Conservation (phyloP, 2,113 vertebrate species). For the Romanogobio albipinnatus region DNA sequence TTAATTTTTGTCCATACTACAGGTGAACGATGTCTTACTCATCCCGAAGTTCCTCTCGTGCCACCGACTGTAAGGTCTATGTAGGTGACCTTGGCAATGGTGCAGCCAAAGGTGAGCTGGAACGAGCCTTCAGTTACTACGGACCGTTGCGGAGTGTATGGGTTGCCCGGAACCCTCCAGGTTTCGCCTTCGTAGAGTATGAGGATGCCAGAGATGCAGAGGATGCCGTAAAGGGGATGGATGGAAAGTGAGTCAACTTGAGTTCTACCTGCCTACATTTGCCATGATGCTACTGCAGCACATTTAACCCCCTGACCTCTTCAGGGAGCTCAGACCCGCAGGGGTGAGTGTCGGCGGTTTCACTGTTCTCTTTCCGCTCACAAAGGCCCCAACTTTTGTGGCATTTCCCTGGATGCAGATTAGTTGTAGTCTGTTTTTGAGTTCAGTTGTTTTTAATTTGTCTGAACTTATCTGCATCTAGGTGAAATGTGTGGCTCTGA, state of each 20-base stretch:
- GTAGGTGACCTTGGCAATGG: constrained; percentile 82
- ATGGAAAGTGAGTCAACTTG: constrained; percentile 78
- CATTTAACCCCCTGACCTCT: constrained; percentile 51
- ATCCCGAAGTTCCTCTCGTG: constrained; percentile 76
- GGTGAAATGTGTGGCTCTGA: neutral
- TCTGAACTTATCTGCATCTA: neutral
- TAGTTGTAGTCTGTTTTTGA: neutral
- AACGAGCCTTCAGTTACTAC: constrained; percentile 82
- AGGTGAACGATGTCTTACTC: constrained; percentile 71
- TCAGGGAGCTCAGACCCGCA: constrained; percentile 41
- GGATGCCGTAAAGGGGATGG: constrained; percentile 83
- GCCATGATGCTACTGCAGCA: constrained; percentile 34
- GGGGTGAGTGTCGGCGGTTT: constrained; percentile 48
- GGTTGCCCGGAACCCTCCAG: constrained; percentile 82
- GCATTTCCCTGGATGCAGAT: neutral
- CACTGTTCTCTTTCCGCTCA: constrained; percentile 34
- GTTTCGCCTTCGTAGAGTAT: constrained; percentile 82
- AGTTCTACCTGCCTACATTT: constrained; percentile 19
- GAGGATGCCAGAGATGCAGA: constrained; percentile 82
- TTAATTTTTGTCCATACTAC: neutral
- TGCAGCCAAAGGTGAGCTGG: constrained; percentile 80
- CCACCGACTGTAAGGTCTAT: constrained; percentile 79
- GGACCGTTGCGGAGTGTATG: constrained; percentile 80
- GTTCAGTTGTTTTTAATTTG: neutral
- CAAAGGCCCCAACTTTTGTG: constrained; percentile 33